Conservation (phyloP, 2,888 invertebrate genomes). For the Sarcophaga rosellei region DNA sequence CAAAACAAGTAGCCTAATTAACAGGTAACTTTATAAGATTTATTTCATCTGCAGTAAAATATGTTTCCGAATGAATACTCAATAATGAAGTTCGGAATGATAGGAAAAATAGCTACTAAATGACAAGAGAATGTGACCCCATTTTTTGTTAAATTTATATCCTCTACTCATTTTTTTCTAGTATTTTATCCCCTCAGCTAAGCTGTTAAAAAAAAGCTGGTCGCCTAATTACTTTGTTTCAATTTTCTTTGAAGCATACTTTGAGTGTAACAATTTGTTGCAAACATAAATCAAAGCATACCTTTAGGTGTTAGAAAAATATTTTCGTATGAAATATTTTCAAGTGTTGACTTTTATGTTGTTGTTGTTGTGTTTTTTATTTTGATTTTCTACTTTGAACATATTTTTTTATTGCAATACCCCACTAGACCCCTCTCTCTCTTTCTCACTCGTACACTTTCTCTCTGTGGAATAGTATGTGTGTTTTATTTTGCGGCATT, state of each 20-base stretch:
- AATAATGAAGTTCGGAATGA: too few relatives aligned
- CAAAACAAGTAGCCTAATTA: too few relatives aligned
- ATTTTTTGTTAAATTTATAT: too few relatives aligned
- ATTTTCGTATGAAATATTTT: conserved; percentile 47
- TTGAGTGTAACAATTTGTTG: conserved; percentile 38
- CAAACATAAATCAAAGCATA: conserved; percentile 61
- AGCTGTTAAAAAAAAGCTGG: background rate
- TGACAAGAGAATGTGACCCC: too few relatives aligned
- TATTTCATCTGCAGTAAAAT: too few relatives aligned
- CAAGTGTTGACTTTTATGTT: conserved; percentile 41
- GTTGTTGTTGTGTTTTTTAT: conserved; percentile 23
- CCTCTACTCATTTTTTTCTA: background rate
- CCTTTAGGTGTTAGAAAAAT: conserved; percentile 59
- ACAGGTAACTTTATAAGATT: too few relatives aligned
- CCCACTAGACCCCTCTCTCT: too few relatives aligned
- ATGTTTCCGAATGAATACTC: too few relatives aligned
- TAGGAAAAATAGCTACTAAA: too few relatives aligned
- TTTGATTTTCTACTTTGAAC: conserved; percentile 37
- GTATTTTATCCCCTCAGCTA: background rate
- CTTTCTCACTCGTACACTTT: too few relatives aligned
- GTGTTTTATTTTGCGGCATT: conserved; percentile 17
- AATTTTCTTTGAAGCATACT: conserved; percentile 31
- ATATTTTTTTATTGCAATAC: too few relatives aligned
- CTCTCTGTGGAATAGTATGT: conserved; percentile 24
- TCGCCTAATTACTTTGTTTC: background rate